Percentiles rank a stretch among this genome's conserved stretches.
These are phyloP conservation scores for Scaptomyza hsui DNA, from an alignment of 1,140 invertebrate species.

Conservation along the genomic window DNA sequence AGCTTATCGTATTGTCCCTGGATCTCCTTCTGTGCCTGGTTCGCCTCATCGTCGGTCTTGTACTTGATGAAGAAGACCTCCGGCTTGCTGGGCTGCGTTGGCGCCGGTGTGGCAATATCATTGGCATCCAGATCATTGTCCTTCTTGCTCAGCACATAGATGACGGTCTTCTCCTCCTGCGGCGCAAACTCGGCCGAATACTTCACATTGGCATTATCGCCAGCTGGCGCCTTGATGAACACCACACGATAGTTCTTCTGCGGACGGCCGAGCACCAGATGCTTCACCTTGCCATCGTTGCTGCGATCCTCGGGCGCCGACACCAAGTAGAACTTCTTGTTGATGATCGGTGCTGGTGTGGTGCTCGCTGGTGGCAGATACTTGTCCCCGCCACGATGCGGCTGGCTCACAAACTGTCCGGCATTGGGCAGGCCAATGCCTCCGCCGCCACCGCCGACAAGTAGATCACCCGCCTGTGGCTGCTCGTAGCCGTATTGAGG, in stretches of 20 bases:
- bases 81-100: conserved; percentile 89
- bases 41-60: conserved; percentile 87
- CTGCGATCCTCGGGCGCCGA: conserved; percentile 80
- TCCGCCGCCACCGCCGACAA: conserved; percentile 27
- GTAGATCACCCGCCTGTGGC: conserved; percentile 38
- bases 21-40: conserved; percentile 79
- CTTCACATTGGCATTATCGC: conserved; percentile 86
- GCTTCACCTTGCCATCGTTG: conserved; percentile 70
- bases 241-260: conserved; percentile 94
- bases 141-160: conserved; percentile 94
- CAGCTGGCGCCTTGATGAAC: conserved; percentile 93
- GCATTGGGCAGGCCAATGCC: conserved; percentile 14
- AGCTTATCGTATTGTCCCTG: conserved; percentile 82
- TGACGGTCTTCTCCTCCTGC: conserved; percentile 92
- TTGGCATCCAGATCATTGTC: conserved; percentile 86
- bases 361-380: conserved; percentile 75
- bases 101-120: conserved; percentile 89
- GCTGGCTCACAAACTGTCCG: conserved; percentile 26
- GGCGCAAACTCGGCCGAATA: conserved; percentile 80
- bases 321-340: conserved; percentile 81
- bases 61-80: conserved; percentile 91
- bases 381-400: conserved; percentile 75
- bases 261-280: conserved; percentile 84
- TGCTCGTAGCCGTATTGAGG: conserved; percentile 78
- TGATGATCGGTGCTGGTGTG: conserved; percentile 72